A percentile compares a stretch with the other conserved stretches of the same genome.
These are phyloP conservation scores for Circaetus cinerascens DNA, from an alignment of 2,113 vertebrate genomes.

Conservation along the genomic window DNA sequence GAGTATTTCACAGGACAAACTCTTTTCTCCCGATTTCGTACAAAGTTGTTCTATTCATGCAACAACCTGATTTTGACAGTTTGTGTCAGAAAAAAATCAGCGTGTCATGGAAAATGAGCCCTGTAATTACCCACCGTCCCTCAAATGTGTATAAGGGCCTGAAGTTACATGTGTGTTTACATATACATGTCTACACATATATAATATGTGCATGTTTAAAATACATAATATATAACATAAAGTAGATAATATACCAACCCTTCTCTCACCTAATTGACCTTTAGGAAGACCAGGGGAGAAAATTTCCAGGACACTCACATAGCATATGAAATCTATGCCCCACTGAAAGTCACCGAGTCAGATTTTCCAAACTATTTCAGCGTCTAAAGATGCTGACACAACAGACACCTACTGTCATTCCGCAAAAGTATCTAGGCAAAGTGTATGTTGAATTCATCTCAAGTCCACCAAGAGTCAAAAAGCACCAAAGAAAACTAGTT, in stretches of 20 bases:
- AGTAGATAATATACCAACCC: neutral
- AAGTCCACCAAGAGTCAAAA: neutral
- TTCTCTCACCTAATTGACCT: neutral
- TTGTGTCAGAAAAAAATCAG: neutral
- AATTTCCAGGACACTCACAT: neutral
- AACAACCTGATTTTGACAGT: neutral
- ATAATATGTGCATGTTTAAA: neutral
- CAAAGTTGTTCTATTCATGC: neutral
- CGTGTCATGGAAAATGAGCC: neutral
- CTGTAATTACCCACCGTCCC: neutral
- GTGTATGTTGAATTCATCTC: neutral
- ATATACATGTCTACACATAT: neutral
- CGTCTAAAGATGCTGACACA: neutral
- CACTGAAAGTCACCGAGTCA: neutral
- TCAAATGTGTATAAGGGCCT: neutral
- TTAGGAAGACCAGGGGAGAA: neutral
- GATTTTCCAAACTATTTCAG: conserved; percentile 22
- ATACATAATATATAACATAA: neutral
- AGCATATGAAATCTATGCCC: neutral
- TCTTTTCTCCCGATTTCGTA: neutral
- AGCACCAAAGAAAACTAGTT: neutral
- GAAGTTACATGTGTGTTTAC: neutral
- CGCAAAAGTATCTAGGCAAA: neutral
- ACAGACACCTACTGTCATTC: neutral
- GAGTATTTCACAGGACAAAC: neutral